Base-by-base conservation (phyloP, 2,113 vertebrate species). In the Phalacrocorax aristotelis region DNA sequence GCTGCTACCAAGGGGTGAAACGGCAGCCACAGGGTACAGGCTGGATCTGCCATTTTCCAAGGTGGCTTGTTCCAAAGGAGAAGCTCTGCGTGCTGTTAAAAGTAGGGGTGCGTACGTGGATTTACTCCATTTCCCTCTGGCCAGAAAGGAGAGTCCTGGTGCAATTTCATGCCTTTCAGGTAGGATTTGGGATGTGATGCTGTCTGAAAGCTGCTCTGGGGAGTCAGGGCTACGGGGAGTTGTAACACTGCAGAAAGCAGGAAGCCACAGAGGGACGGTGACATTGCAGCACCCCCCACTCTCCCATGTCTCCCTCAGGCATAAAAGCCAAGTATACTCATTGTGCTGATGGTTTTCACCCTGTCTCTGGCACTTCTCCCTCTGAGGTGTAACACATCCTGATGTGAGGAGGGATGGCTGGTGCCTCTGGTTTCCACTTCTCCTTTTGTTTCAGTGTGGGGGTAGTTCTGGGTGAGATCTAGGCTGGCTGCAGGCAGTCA, bases 251-350 rank as follows among this genome's bases (percentile, higher is more conserved):
- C 23, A 36, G 46, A 42, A 55, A 49, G n/a, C 40, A 58, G 52
- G 34, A 21, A 64, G 48, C 34, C 32, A 25, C 1, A 2, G 52
- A 70, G 83, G 48, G 62, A 34, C 0, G 2, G 49, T 1, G 7
- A 32, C 65, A 49, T 9, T 3, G 6, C 46, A 70, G 78, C 46
- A 89, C 15, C 57, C 61, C 57, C 70, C 2, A 3, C 70, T 86
- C 80, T 44, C 51, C 60, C 26, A 42, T 1, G 3, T 49, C 32
- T 83, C 34, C 23, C 21, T 54, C 38, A 26, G 54, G 26, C 0
- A 2, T 49, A 86, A 76, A 80, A 83, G 19, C 61, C 32, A 29
- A 64, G 52, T 8, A 29, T 26, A 51, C 66, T 42, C 7, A 4
- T 29, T 32, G 17, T 6, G 26, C 36, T 78, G 40, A 7, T 89